Conservation (phyloP, 2,888 invertebrate species). For the Synanthedon formicaeformis region DNA sequence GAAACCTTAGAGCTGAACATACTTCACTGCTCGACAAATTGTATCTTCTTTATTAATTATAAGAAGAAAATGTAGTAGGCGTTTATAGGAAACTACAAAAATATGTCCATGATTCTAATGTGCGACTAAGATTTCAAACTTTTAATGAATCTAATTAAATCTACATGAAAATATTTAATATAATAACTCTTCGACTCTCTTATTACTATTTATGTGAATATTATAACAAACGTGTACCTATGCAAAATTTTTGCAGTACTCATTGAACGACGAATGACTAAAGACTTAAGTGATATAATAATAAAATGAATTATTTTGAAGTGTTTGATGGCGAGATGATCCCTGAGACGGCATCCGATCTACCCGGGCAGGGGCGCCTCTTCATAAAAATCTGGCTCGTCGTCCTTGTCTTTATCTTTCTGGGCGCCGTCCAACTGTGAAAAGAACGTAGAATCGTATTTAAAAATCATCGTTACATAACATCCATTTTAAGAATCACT, state of each 20-base stretch:
- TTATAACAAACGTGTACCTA: background rate
- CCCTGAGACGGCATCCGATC: constrained; percentile 8
- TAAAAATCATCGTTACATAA: background rate
- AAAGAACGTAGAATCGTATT: constrained; percentile 11
- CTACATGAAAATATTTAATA: background rate
- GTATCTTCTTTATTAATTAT: too few species aligned
- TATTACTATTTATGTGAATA: background rate
- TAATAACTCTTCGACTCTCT: background rate
- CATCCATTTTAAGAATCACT: background rate
- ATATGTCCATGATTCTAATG: too few species aligned
- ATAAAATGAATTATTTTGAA: background rate
- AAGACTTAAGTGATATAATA: background rate
- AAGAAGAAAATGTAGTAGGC: too few species aligned
- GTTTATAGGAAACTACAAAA: too few species aligned
- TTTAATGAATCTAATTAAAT: too few species aligned
- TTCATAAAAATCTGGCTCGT: constrained; percentile 95
- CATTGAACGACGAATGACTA: background rate
- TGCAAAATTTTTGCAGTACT: background rate
- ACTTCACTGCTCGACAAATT: too few species aligned
- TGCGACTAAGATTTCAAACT: too few species aligned
- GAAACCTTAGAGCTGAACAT: too few species aligned
- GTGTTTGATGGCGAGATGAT: too few species aligned
- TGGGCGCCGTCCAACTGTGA: constrained; percentile 89
- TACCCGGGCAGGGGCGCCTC: constrained; percentile 88
- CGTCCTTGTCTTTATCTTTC: constrained; percentile 82